Conservation (phyloP, 2,888 invertebrate species). For the Elysia crispata region DNA sequence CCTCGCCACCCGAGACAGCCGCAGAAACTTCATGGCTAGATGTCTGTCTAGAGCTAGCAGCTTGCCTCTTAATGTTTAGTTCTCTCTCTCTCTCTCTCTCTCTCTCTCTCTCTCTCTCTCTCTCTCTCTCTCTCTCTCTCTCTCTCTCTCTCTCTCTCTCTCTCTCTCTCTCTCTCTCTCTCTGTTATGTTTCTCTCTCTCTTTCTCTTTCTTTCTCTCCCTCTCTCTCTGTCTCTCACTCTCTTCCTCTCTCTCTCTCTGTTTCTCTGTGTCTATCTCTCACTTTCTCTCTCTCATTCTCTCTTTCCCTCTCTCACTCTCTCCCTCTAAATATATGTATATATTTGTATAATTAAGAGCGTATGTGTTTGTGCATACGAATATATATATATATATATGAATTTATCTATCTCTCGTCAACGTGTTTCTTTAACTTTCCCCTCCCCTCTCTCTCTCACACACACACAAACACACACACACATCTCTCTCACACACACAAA, state of each 20-base stretch:
- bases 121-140: constrained; percentile 16
- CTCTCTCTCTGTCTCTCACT: background rate
- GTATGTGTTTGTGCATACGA: too few species aligned
- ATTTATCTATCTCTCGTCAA: too few species aligned
- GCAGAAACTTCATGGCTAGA: too few species aligned
- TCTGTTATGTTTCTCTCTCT: background rate
- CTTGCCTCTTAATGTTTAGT: too few species aligned
- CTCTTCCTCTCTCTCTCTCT: constrained; percentile 19
- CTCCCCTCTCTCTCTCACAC: too few species aligned
- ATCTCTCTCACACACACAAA: too few species aligned
- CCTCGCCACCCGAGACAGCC: too few species aligned
- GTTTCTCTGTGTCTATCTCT: background rate
- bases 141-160: constrained; percentile 13
- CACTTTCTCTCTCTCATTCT: background rate
- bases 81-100: background rate
- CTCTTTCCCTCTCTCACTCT: background rate
- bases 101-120: background rate
- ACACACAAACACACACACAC: too few species aligned
- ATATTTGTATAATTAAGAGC: too few species aligned
- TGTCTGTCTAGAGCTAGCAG: too few species aligned
- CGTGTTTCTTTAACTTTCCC: too few species aligned
- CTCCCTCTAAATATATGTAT: background rate
- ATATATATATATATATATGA: too few species aligned
- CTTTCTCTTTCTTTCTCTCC: background rate
- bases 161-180: background rate